phyloP scores from a whole-genome alignment of 2,888 invertebrate genomes.

The Chloromyia formosa region DNA sequence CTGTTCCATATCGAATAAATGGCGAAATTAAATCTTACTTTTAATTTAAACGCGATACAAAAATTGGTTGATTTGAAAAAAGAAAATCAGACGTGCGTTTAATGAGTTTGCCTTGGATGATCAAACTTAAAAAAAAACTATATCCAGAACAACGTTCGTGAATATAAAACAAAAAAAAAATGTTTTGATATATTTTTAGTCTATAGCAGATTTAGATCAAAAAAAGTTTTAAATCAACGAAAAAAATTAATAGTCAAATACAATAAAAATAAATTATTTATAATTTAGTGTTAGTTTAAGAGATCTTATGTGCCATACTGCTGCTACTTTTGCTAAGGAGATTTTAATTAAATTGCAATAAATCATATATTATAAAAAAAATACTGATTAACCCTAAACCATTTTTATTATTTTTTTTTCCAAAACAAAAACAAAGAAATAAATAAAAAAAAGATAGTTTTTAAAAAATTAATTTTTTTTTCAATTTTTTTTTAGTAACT shows the following conservation, averaged over 20 bases:
- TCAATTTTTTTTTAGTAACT: conserved; percentile 11
- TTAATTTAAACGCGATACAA: too few species aligned
- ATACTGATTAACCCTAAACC: conserved; percentile 5
- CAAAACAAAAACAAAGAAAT: neutral
- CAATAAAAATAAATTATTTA: conserved; percentile 1
- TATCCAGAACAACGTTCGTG: too few species aligned
- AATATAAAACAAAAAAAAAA: too few species aligned
- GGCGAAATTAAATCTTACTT: too few species aligned
- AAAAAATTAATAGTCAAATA: neutral
- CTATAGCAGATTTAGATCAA: neutral
- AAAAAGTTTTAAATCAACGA: neutral
- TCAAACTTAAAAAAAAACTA: too few species aligned
- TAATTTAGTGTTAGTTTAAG: conserved; percentile 41
- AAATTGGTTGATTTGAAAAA: too few species aligned
- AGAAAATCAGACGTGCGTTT: too few species aligned
- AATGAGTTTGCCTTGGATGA: too few species aligned
- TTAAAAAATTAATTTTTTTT: conserved; percentile 20
- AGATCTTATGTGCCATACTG: conserved; percentile 50
- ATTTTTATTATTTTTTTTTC: conserved; percentile 29
- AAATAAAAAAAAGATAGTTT: neutral
- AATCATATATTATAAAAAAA: neutral
- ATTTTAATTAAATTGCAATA: conserved; percentile 26
- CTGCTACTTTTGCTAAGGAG: conserved; percentile 42
- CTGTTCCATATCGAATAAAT: too few species aligned
- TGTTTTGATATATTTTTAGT: too few species aligned